Base-by-base conservation (phyloP, 1,140 invertebrate genomes). In the Contarinia nasturtii region DNA sequence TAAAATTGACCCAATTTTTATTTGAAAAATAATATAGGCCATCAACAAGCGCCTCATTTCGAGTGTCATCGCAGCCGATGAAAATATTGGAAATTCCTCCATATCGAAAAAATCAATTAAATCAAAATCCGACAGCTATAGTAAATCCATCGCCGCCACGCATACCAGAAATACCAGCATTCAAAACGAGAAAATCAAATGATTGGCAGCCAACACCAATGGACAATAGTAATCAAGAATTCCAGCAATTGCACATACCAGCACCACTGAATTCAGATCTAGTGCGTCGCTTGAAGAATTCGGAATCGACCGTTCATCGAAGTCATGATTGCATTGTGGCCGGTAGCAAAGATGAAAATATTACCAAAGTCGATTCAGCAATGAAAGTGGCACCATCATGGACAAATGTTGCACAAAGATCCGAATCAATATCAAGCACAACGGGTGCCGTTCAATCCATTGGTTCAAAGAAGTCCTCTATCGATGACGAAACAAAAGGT, bases 321-420 rank as follows among this genome's bases (percentile, higher is more conserved):
- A 80, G 77, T 48, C 78, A 74, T 44, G 77, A 80, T 58, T 80
- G 77, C 53, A 77, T 80, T 53, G 69, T n/a, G 7, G 22, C n/a
- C 8, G 27, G 40, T 8, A 36, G 21, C 11, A 44, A n/a, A 10
- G 1, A 44, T 18, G 33, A 34, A 15, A 12, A 45, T 17, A 37
- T 15, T 14, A 10, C 17, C 3, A 34, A 17, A 42, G 11, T 5
- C 2, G 33, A 18, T 17, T 8, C 8, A 12, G 45, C 33, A 36
- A 17, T 64, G 42, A 64, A 64, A 50, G 55, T 57, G 1, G 61
- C 61, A 20, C 61, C 61, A 15, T 63, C 61, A 1, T 64, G 61
- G 61, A 59, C 55, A 43, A 64, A 64, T 51, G 57, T 63, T 45
- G 57, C 61, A 34, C 17, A 33, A 11, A 15, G 20, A 20, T 20